Conservation (phyloP, 2,113 vertebrate species). For the Carettochelys insculpta region DNA sequence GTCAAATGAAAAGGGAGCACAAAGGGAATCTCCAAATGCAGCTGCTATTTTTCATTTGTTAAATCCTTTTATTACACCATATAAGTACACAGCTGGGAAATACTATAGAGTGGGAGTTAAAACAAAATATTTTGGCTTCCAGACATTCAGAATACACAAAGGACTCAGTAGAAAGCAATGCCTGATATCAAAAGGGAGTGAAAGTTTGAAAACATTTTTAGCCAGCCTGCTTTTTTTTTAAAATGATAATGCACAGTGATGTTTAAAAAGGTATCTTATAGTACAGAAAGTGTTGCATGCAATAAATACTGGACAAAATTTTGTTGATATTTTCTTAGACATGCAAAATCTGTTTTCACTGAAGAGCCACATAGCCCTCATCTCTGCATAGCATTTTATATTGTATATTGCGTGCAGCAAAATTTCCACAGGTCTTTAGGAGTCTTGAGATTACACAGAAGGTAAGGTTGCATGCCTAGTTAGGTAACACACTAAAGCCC, state of each 20-base stretch:
- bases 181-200: conserved; percentile 75
- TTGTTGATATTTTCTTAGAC: conserved; percentile 7
- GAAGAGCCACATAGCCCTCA: not conserved
- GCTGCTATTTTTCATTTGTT: conserved; percentile 83
- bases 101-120: conserved; percentile 80
- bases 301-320: conserved; percentile 14
- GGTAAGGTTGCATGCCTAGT: conserved; percentile 30
- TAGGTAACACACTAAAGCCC: conserved; percentile 27
- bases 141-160: conserved; percentile 79
- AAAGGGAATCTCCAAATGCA: conserved; percentile 82
- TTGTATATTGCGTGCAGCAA: not conserved
- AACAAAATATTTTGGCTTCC: conserved; percentile 85
- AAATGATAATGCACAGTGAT: conserved; percentile 48
- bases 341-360: conserved; percentile 9
- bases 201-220: conserved; percentile 81
- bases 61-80: conserved; percentile 80
- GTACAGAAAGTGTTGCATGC: conserved; percentile 41
- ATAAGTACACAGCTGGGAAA: conserved; percentile 83
- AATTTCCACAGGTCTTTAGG: conserved; percentile 6
- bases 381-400: not conserved
- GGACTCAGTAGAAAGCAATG: conserved; percentile 76
- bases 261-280: conserved; percentile 63
- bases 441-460: conserved; percentile 34
- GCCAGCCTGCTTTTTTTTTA: conserved; percentile 58
- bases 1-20: conserved; percentile 75